Evolutionary conservation across 2,888 invertebrate genomes (phyloP).

Genomic region (Malthinus flaveolus): DNA sequence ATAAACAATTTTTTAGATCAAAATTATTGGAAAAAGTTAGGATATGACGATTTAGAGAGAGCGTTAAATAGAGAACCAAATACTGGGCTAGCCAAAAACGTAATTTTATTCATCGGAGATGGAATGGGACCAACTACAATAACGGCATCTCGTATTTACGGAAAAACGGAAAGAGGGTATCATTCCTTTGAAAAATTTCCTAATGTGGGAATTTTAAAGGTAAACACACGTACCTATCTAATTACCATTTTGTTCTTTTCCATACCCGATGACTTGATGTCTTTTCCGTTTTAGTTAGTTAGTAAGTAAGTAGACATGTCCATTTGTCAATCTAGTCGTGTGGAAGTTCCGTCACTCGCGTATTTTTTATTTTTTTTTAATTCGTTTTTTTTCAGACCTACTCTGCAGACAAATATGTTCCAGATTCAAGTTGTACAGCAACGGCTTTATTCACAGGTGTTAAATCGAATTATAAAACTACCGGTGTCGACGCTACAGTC

Average conservation of each 20-base stretch:
- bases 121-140: conserved; percentile 89
- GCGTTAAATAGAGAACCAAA: conserved; percentile 41
- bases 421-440: conserved; percentile 88
- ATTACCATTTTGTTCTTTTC: too few relatives aligned
- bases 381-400: conserved; percentile 69
- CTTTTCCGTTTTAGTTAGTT: too few relatives aligned
- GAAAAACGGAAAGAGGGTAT: conserved; percentile 72
- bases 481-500: conserved; percentile 76
- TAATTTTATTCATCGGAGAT: conserved; percentile 86
- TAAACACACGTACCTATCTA: conserved; percentile 54
- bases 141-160: conserved; percentile 80
- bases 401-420: conserved; percentile 81
- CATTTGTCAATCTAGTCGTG: too few relatives aligned
- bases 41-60: conserved; percentile 41
- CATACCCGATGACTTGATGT: too few relatives aligned
- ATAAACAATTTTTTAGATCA: conserved; percentile 37
- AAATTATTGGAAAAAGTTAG: conserved; percentile 45
- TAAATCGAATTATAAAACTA: conserved; percentile 78
- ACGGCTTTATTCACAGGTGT: conserved; percentile 85
- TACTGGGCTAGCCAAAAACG: conserved; percentile 68
- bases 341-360: too few relatives aligned
- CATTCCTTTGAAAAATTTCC: conserved; percentile 83
- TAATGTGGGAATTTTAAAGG: conserved; percentile 82
- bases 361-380: neutral
- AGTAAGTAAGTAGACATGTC: too few relatives aligned